Evolutionary conservation across 2,888 invertebrate genomes (phyloP).

Genomic region (Andrena haemorrhoa): DNA sequence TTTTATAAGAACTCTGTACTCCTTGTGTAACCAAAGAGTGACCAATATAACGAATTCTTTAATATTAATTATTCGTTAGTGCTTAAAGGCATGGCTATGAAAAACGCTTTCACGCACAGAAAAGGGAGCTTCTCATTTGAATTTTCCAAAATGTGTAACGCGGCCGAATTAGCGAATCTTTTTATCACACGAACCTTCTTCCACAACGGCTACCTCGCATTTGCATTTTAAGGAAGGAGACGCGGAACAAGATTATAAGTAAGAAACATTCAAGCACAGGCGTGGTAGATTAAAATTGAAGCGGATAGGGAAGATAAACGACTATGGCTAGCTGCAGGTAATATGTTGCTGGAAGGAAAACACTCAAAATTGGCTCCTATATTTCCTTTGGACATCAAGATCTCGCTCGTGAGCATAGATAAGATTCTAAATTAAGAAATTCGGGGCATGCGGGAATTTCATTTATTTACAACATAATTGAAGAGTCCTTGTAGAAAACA

Average conservation of each 20-base stretch:
- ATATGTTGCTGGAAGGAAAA: slow-evolving; percentile 22
- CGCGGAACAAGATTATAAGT: slow-evolving; percentile 52
- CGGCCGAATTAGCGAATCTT: slow-evolving; percentile 43
- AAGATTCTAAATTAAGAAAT: slow-evolving; percentile 25
- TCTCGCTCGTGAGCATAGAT: slow-evolving; percentile 10
- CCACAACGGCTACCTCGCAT: slow-evolving; percentile 39
- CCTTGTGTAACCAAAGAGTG: no score
- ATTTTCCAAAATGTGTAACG: slow-evolving; percentile 41
- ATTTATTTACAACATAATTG: slow-evolving; percentile 19
- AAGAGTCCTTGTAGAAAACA: background rate
- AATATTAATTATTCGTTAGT: no score
- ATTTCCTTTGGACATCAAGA: slow-evolving; percentile 12
- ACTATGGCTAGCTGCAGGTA: slow-evolving; percentile 21
- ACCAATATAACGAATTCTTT: no score
- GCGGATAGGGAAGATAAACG: slow-evolving; percentile 40
- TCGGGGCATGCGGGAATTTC: slow-evolving; percentile 7
- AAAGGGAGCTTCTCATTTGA: background rate
- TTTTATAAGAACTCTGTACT: no score
- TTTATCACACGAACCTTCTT: slow-evolving; percentile 42
- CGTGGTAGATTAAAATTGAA: slow-evolving; percentile 58
- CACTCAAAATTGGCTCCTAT: slow-evolving; percentile 32
- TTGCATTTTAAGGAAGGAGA: slow-evolving; percentile 64
- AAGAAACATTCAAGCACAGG: slow-evolving; percentile 52
- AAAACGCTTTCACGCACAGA: background rate
- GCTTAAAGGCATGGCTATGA: background rate